phyloP scores from a whole-genome alignment of 2,797 vertebrate species.

The Neosilurus hyrtlii region DNA sequence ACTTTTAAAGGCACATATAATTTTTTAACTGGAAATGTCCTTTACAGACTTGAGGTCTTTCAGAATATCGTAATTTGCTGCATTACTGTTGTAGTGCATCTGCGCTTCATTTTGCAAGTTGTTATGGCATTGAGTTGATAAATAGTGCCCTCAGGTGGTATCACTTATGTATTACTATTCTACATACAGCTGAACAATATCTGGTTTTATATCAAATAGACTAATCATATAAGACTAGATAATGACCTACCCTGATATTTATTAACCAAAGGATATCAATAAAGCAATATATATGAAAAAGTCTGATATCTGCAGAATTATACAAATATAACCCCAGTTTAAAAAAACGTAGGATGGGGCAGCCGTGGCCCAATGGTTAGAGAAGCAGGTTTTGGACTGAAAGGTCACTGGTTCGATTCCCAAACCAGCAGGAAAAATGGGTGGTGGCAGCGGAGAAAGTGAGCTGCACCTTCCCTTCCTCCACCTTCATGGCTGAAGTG shows the following conservation, averaged over 20 bases:
- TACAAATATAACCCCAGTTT: no score
- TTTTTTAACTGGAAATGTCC: neutral
- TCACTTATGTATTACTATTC: slow-evolving; percentile 1
- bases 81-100: neutral
- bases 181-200: neutral
- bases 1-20: neutral
- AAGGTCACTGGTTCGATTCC: no score
- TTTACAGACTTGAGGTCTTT: neutral
- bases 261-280: neutral
- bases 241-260: neutral
- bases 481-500: no score
- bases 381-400: no score
- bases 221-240: neutral
- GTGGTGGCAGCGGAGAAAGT: no score
- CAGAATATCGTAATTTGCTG: neutral
- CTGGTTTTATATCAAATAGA: neutral
- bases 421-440: no score
- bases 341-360: no score
- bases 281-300: neutral
- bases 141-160: slow-evolving; percentile 48
- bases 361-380: no score
- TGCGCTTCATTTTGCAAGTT: neutral
- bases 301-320: neutral
- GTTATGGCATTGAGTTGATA: neutral
- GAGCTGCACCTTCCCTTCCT: no score